phyloP scores from a whole-genome alignment of 2,888 invertebrate genomes.

The Nasonia oneida region DNA sequence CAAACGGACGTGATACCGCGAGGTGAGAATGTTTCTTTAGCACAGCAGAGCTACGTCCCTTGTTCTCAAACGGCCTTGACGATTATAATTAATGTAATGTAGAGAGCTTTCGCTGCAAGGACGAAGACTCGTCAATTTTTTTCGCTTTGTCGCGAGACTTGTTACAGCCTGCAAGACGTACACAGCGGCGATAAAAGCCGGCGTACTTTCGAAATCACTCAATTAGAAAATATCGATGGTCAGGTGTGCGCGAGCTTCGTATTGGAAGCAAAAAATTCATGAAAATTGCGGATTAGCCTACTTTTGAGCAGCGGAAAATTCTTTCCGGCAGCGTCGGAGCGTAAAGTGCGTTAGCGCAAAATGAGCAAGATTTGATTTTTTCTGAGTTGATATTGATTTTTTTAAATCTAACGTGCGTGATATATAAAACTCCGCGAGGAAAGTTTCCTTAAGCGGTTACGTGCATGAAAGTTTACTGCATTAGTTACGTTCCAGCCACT shows the following conservation, averaged over 20 bases:
- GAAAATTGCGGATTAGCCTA: not conserved
- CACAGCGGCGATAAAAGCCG: not conserved
- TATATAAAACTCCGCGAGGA: not conserved
- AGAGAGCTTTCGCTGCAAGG: not conserved
- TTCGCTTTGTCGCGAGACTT: not conserved
- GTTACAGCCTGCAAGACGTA: not conserved
- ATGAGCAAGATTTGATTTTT: not conserved
- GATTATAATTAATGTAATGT: too few species aligned
- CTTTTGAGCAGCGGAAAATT: not conserved
- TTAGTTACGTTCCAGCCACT: too few species aligned
- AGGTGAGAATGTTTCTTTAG: not conserved
- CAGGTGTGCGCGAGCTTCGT: not conserved
- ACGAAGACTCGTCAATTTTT: not conserved
- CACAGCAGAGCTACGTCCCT: too few species aligned
- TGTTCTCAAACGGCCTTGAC: too few species aligned
- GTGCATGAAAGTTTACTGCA: too few species aligned
- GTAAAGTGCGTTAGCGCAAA: not conserved
- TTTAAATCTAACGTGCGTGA: not conserved
- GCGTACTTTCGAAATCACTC: not conserved
- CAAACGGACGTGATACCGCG: not conserved
- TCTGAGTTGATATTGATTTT: not conserved
- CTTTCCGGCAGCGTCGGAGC: not conserved
- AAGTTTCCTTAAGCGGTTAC: not conserved
- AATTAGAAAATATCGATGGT: constrained; percentile 4
- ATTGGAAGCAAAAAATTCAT: not conserved